Percentiles rank a stretch among this genome's conserved stretches.
phyloP scores from a whole-genome alignment of 2,797 vertebrate genomes.

The Acrossocheilus wenchowensis region DNA sequence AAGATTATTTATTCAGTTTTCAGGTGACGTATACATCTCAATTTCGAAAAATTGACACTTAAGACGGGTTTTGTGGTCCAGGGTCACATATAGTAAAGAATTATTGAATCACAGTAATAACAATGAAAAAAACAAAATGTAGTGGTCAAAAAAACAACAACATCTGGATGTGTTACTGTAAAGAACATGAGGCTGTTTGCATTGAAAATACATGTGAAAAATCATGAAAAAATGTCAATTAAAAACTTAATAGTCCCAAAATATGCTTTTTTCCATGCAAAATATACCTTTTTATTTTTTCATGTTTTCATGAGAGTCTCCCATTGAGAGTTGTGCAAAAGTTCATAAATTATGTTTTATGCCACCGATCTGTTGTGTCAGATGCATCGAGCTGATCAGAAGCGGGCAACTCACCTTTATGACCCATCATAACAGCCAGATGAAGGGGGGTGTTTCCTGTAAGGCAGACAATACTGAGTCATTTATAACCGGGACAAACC shows the following conservation, averaged over 20 bases:
- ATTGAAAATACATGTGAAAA: not conserved
- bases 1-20: too few relatives aligned
- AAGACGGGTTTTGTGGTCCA: too few relatives aligned
- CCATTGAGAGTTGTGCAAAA: not conserved
- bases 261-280: too few relatives aligned
- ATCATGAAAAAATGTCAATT: not conserved
- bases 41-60: too few relatives aligned
- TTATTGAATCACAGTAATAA: not conserved
- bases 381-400: not conserved
- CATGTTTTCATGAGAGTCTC: too few relatives aligned
- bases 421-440: slow-evolving; percentile 98
- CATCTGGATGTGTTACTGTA: not conserved
- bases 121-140: not conserved
- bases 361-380: not conserved
- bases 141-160: not conserved
- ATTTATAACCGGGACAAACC: not conserved
- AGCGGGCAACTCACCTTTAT: slow-evolving; percentile 88
- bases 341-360: not conserved
- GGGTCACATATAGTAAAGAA: too few relatives aligned
- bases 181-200: not conserved
- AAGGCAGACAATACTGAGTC: slow-evolving; percentile 33
- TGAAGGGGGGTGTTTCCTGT: slow-evolving; percentile 98
- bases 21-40: too few relatives aligned
- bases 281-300: too few relatives aligned
- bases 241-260: not conserved